Base-by-base conservation (phyloP, 2,797 vertebrate genomes). In the Acipenser transmontanus region DNA sequence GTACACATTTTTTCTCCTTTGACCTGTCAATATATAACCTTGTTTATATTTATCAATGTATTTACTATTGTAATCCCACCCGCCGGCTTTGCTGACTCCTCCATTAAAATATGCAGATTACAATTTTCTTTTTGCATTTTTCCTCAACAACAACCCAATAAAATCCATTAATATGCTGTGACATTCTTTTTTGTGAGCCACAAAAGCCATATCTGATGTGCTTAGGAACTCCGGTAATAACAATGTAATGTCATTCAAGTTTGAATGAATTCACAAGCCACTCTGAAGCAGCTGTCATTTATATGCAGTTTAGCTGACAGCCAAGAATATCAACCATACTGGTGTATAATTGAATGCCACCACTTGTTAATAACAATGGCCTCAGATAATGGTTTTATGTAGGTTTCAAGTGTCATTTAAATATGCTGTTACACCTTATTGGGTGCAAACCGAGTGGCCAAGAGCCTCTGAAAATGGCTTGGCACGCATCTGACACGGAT, bases 231-330 rank as follows among this genome's bases (percentile, higher is more conserved):
- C 61, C 50, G 49, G 61, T n/a, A 14, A 63, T 63, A 49, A 49
- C 7, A 63, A 63, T 63, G 48, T 8, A 7, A 50, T 63, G 47
- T 49, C 61, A 49, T 63, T 13, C 50, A 7, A 6, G 14, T 63
- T 63, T 63, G 49, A 63, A n/a, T 63, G 6, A 63, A 47, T 57
- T n/a, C 61, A 7, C 61, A n/a, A 63, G 49, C 47, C 61, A 5
- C 7, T 50, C 10, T 49, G 13, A 63, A n/a, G 11, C 11, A 63
- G 50, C 61, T 63, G 47, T 63, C 48, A 49, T 7, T 2, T 14
- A 63, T 49, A 63, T 63, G 61, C n/a, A 12, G 47, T 49, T 49
- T 49, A 48, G 47, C 12, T 49, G 48, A n/a, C 61, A 14, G 50
- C 11, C 20, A n/a, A 49, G 49, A 49, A 49, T 57, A 13, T 13